Evolutionary conservation across 2,113 vertebrate species (phyloP).

Genomic region (Pagrus major): DNA sequence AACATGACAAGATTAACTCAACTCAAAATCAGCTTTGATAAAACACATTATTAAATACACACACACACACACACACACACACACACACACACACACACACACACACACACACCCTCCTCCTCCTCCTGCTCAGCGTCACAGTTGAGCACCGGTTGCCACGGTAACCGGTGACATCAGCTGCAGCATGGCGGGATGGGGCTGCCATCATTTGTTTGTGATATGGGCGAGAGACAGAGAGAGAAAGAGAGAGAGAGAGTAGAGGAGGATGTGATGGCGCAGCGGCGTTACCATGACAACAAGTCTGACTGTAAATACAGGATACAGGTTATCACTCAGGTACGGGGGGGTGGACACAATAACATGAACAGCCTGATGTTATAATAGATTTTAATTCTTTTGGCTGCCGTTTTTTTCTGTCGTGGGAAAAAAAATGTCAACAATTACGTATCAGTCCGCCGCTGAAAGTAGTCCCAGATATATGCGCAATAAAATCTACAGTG

Average conservation of each 20-base stretch:
- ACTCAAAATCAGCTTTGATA: background rate
- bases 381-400: too few species aligned
- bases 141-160: slow-evolving; percentile 77
- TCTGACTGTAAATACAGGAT: slow-evolving; percentile 17
- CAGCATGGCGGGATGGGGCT: slow-evolving; percentile 73
- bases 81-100: slow-evolving; percentile 7
- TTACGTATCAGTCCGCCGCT: too few species aligned
- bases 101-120: slow-evolving; percentile 1
- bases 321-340: background rate
- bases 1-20: background rate
- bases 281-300: slow-evolving; percentile 74
- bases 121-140: slow-evolving; percentile 70
- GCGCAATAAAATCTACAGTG: too few species aligned
- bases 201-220: slow-evolving; percentile 76
- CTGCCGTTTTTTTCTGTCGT: too few species aligned
- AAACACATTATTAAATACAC: background rate
- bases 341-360: background rate
- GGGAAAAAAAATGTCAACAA: too few species aligned
- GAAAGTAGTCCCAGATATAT: too few species aligned
- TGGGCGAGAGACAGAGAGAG: slow-evolving; percentile 1
- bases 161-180: slow-evolving; percentile 86
- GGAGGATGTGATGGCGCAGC: slow-evolving; percentile 45
- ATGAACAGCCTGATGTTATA: fast-evolving
- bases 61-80: background rate
- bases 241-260: background rate